Evolutionary conservation across 2,888 invertebrate genomes (phyloP).

Genomic region (Bombylius discolor): DNA sequence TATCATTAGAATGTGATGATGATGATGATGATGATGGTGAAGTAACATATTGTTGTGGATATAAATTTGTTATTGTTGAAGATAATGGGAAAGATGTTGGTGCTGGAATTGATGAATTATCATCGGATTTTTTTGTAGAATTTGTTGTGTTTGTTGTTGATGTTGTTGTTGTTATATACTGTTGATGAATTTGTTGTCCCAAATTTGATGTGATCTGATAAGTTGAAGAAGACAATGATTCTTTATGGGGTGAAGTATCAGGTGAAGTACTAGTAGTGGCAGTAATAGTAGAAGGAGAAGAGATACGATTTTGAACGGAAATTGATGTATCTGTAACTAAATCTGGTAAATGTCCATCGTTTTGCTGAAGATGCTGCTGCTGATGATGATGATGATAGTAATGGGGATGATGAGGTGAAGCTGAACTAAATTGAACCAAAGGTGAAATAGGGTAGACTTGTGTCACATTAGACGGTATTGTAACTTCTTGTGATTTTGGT

Average conservation of each 20-base stretch:
- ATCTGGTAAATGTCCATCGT: not conserved
- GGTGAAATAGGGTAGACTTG: too few relatives aligned
- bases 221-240: not conserved
- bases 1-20: too few relatives aligned
- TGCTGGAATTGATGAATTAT: not conserved
- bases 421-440: too few relatives aligned
- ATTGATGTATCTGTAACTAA: not conserved
- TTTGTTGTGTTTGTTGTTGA: not conserved
- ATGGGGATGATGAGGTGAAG: conserved; percentile 4
- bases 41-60: conserved; percentile 5
- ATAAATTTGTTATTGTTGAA: conserved; percentile 4
- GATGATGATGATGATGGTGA: too few relatives aligned
- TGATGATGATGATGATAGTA: conserved; percentile 15
- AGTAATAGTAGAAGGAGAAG: not conserved
- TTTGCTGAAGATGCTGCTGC: not conserved
- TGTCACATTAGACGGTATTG: too few relatives aligned
- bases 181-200: conserved; percentile 2
- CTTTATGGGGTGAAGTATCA: not conserved
- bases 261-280: not conserved
- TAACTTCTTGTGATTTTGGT: too few relatives aligned
- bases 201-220: conserved; percentile 6
- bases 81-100: conserved; percentile 4
- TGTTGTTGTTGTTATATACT: conserved; percentile 2
- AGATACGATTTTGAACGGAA: not conserved
- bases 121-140: not conserved